Base-by-base conservation (phyloP, 2,797 vertebrate genomes). In the Zonotrichia albicollis region DNA sequence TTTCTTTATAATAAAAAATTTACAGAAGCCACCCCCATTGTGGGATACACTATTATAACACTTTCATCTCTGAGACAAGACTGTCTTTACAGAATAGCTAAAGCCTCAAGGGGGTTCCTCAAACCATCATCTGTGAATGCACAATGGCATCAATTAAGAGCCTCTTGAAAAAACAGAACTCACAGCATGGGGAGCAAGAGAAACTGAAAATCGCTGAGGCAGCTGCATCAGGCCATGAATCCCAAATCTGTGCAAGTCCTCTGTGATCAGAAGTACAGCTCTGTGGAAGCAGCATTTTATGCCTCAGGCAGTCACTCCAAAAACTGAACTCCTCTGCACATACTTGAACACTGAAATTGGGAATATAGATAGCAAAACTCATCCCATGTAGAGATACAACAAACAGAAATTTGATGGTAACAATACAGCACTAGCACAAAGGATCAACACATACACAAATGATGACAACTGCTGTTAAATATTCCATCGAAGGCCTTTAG, bases 191-290 rank as follows among this genome's bases (percentile, higher is more conserved):
- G 64, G 87, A 96, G 73, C 79, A 70, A 75, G 67, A 85, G 74
- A 81, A 87, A 91, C 12, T 62, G 65, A 51, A 84, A 93, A 91
- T 25, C 91, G 89, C 89, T 91, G 91, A 96, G 85, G 67, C 91
- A 86, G 85, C 87, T 93, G 90, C 76, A 70, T n/a, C 80, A 75
- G 73, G 83, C 76, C 75, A 50, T 17, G 42, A 92, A 93, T 96
- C 82, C 73, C 82, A 91, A 88, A 81, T 60, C 73, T 6, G 3
- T 13, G 48, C 36, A 40, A 23, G 64, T 72, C 90, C 84, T 70
- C 83, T 84, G 64, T 53, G 43, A 81, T 86, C 45, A 79, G 48
- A 88, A 66, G 77, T n/a, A 45, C 22, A 91, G 53, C 73, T 50
- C 21, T 64, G 40, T 10, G 42, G 11, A 53, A 45, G 76, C 79